Evolutionary conservation across 2,888 invertebrate genomes (phyloP).

Genomic region (Dexiosoma caninum): DNA sequence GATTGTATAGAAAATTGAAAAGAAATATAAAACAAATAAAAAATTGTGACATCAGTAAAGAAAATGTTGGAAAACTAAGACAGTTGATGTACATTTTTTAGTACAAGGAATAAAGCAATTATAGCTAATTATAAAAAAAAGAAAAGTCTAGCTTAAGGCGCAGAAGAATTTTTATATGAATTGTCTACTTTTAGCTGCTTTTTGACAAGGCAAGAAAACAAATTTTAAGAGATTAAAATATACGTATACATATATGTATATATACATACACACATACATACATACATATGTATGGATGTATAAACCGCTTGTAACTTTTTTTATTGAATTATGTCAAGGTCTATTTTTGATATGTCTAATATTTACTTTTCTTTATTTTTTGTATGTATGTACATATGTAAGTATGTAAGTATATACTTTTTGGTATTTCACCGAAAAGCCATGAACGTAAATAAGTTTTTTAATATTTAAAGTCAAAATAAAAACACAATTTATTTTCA

Average conservation of each 20-base stretch:
- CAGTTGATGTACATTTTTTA: conserved; percentile 43
- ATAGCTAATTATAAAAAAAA: neutral
- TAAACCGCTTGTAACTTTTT: neutral
- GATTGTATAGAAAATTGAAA: neutral
- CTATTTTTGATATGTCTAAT: conserved; percentile 24
- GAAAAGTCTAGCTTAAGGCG: conserved; percentile 24
- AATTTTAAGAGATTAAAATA: neutral
- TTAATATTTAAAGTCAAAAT: neutral
- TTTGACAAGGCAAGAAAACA: neutral
- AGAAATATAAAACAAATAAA: neutral
- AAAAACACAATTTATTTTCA: neutral
- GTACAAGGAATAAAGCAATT: conserved; percentile 8
- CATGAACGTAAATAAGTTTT: neutral
- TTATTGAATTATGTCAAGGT: conserved; percentile 42
- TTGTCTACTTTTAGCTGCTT: conserved; percentile 13
- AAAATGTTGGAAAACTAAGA: conserved; percentile 1
- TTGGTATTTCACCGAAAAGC: neutral
- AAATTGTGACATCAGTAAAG: conserved; percentile 54
- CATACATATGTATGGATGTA: neutral
- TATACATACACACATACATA: neutral
- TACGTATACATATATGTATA: neutral
- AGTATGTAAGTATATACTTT: no score
- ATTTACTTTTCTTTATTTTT: conserved; percentile 17
- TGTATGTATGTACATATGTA: neutral
- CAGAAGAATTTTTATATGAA: neutral